These are phyloP conservation scores for Berghia stephanieae DNA, from an alignment of 1,140 invertebrate genomes.

Conservation along the genomic window DNA sequence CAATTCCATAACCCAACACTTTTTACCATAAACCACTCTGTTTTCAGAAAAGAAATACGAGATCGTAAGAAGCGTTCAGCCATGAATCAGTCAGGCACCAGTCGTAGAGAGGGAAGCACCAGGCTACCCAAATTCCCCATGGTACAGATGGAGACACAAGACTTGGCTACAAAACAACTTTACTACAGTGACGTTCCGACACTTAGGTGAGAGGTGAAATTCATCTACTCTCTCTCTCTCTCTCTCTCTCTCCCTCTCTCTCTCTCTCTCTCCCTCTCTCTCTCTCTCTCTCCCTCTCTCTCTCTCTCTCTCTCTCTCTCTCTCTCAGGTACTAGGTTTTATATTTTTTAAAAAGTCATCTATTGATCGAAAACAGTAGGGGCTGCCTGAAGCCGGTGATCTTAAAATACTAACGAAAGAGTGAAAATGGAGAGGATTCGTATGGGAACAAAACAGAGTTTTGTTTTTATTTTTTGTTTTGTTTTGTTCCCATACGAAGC, in stretches of 20 bases:
- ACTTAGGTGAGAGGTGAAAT: slow-evolving; percentile 55
- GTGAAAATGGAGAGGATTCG: no score
- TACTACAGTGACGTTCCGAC: slow-evolving; percentile 55
- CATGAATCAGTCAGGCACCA: no score
- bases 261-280: slow-evolving; percentile 10
- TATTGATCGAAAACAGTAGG: no score
- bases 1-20: no score
- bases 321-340: no score
- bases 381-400: no score
- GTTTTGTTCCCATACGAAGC: no score
- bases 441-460: no score
- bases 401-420: no score
- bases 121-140: slow-evolving; percentile 55
- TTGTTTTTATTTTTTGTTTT: background rate
- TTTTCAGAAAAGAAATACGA: slow-evolving; percentile 21
- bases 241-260: background rate
- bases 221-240: background rate
- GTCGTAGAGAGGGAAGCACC: slow-evolving; percentile 52
- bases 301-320: slow-evolving; percentile 21
- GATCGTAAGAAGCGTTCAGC: background rate
- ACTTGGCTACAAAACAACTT: slow-evolving; percentile 45
- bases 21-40: no score
- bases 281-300: slow-evolving; percentile 11
- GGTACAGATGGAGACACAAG: slow-evolving; percentile 44
- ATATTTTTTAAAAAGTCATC: background rate